phyloP scores from a whole-genome alignment of 2,113 vertebrate species.

The Suncus etruscus region DNA sequence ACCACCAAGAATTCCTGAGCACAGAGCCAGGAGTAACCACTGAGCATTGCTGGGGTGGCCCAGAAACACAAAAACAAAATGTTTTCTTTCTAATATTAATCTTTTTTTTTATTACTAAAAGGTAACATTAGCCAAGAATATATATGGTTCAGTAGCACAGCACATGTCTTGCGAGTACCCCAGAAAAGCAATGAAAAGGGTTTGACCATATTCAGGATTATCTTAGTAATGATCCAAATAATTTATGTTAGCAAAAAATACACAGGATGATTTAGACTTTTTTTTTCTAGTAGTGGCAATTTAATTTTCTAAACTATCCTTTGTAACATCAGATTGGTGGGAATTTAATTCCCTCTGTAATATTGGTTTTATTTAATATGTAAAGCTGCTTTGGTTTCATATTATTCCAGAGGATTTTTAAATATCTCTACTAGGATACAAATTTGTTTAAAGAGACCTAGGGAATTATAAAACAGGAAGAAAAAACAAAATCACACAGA shows the following conservation, averaged over 20 bases:
- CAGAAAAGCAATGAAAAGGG: too few relatives aligned
- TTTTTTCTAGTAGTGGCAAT: slow-evolving; percentile 37
- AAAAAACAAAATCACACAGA: slow-evolving; percentile 12
- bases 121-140: background rate
- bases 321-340: slow-evolving; percentile 7
- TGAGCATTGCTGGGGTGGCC: too few relatives aligned
- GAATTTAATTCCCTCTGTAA: slow-evolving; percentile 18
- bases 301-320: slow-evolving; percentile 42
- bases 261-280: background rate
- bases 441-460: slow-evolving; percentile 33
- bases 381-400: slow-evolving; percentile 16
- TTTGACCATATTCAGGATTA: background rate
- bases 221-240: slow-evolving; percentile 7
- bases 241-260: background rate
- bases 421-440: slow-evolving; percentile 28
- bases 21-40: too few relatives aligned
- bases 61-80: too few relatives aligned
- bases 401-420: slow-evolving; percentile 47
- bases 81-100: slow-evolving; percentile 24
- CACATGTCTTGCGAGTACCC: too few relatives aligned
- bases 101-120: slow-evolving; percentile 31
- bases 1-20: too few relatives aligned
- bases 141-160: too few relatives aligned
- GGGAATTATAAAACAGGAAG: background rate
- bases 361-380: too few relatives aligned